phyloP scores from a whole-genome alignment of 2,797 vertebrate genomes.

The Mallotus villosus region DNA sequence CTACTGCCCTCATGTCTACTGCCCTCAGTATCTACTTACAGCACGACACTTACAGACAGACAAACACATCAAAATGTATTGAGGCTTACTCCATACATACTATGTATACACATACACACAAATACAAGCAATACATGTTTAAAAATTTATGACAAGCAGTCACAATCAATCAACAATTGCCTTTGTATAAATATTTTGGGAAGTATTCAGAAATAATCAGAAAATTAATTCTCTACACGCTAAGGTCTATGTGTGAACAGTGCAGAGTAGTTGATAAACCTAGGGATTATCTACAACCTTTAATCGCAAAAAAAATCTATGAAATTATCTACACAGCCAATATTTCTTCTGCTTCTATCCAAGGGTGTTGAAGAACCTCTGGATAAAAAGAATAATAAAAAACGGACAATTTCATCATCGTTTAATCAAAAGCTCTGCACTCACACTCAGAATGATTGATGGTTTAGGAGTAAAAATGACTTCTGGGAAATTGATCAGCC shows the following conservation, averaged over 20 bases:
- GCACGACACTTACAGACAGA: too few relatives aligned
- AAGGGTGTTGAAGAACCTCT: slow-evolving; percentile 1
- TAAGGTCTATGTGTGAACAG: too few relatives aligned
- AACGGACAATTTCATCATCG: slow-evolving; percentile 37
- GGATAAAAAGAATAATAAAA: slow-evolving; percentile 9
- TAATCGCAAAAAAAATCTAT: background rate
- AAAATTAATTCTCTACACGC: too few relatives aligned
- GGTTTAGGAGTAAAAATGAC: slow-evolving; percentile 38
- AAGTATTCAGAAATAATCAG: too few relatives aligned
- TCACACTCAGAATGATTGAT: slow-evolving; percentile 41
- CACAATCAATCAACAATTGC: background rate
- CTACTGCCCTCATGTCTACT: too few relatives aligned
- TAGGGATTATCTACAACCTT: slow-evolving; percentile 4
- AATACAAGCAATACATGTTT: background rate
- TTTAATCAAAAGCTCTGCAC: slow-evolving; percentile 30
- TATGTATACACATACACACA: background rate
- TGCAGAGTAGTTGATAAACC: background rate
- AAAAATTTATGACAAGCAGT: background rate
- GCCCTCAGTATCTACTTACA: too few relatives aligned
- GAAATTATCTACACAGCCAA: slow-evolving; percentile 14
- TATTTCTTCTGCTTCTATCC: background rate
- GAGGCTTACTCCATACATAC: too few relatives aligned
- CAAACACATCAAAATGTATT: background rate
- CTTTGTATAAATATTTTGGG: background rate
- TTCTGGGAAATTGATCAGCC: slow-evolving; percentile 54